Evolutionary conservation across 2,797 vertebrate species (phyloP).

Genomic region (Falco columbarius): DNA sequence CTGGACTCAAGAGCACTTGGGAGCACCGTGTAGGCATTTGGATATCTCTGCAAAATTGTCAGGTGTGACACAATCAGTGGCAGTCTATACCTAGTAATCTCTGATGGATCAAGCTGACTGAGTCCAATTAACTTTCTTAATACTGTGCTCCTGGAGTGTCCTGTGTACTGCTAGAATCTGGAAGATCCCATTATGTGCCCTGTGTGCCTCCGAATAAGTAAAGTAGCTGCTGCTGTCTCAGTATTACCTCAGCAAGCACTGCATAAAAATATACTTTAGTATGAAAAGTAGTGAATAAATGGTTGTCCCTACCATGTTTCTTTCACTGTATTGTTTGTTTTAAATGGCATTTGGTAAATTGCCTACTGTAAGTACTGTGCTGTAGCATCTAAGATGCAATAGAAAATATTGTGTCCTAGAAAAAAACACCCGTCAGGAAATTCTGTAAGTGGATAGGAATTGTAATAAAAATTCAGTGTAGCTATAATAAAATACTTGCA

Average conservation of each 20-base stretch:
- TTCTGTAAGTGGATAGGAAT: conserved; percentile 40
- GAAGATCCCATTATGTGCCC: not conserved
- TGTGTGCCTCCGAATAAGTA: not conserved
- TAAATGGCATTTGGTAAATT: not conserved
- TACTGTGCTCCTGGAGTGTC: not conserved
- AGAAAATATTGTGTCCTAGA: not conserved
- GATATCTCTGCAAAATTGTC: not conserved
- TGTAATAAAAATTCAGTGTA: conserved; percentile 26
- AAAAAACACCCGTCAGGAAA: not conserved
- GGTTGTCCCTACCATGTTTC: not conserved
- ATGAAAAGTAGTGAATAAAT: not conserved
- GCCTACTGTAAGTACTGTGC: not conserved
- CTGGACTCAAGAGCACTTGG: not conserved
- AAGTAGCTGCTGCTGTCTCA: not conserved
- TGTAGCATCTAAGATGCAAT: not conserved
- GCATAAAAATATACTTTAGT: not conserved
- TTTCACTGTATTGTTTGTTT: not conserved
- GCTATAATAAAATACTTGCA: not conserved
- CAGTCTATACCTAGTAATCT: not conserved
- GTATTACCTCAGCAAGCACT: not conserved
- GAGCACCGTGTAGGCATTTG: accelerated
- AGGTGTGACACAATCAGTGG: not conserved
- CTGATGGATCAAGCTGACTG: not conserved
- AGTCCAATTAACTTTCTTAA: not conserved
- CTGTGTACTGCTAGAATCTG: not conserved